Conservation (phyloP, 2,113 vertebrate genomes). For the Morone chrysops region DNA sequence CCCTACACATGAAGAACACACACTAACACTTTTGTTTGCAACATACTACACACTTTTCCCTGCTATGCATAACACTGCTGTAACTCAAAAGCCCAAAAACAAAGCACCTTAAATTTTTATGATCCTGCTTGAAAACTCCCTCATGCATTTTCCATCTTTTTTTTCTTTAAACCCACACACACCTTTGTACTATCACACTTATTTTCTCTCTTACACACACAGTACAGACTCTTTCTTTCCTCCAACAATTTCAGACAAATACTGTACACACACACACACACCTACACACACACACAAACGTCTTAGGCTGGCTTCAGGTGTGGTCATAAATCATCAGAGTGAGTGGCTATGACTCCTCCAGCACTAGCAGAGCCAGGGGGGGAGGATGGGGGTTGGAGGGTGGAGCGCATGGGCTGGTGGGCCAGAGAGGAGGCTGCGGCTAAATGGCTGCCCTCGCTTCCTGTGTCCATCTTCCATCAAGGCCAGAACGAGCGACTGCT, state of each 20-base stretch:
- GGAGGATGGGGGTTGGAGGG: background rate
- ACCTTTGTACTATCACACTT: conserved; percentile 4
- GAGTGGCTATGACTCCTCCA: conserved; percentile 67
- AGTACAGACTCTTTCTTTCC: background rate
- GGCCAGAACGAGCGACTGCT: conserved; percentile 52
- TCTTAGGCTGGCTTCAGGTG: conserved; percentile 64
- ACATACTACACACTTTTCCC: background rate
- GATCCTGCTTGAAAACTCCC: background rate
- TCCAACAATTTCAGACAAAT: conserved; percentile 20
- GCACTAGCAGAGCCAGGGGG: conserved; percentile 9
- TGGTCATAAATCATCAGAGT: conserved; percentile 81
- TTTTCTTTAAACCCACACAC: conserved; percentile 12
- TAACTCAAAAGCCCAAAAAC: conserved; percentile 3
- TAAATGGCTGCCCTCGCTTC: conserved; percentile 55
- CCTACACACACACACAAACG: conserved; percentile 13
- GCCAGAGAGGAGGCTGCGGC: conserved; percentile 30
- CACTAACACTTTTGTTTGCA: conserved; percentile 5
- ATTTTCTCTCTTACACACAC: background rate
- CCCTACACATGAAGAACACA: conserved; percentile 43
- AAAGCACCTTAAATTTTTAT: background rate
- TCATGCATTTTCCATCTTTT: conserved; percentile 19
- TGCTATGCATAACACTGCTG: background rate
- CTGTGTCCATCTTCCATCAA: conserved; percentile 50
- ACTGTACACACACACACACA: conserved; percentile 27
- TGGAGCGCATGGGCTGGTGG: conserved; percentile 20